Evolutionary conservation across 2,888 invertebrate species (phyloP), one percentile per base, ranked within the genome.

Genomic region (Latheticus oryzae): DNA sequence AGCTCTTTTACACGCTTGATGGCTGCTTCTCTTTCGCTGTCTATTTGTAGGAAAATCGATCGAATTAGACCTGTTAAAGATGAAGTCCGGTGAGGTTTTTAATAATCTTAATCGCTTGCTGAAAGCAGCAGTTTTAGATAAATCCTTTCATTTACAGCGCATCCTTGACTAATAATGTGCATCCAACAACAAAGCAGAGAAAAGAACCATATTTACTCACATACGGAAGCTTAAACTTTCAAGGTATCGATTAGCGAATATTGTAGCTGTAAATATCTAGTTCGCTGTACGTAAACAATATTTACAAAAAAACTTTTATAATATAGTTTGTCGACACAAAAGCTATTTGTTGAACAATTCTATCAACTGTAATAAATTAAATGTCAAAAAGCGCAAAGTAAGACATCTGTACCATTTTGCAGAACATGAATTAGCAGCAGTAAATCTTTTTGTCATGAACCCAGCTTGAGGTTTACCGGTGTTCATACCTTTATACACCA

Each of bases 1-100:
- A 52, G 67, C 66, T 66, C 70, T 72, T 72, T 74, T 73, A 73
- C 64, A 67, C 71, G 74, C 72, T 75, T 73, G 73, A 73, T 72
- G 72, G 58, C 33, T 47, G 15, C 67, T 63, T 62, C 64, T 66
- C 61, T 55, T 38, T 24, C 59, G 55, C 57, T 55, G 48, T 33
- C 33, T 23, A 21, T 35, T 48, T 62, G 50, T 56, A 56, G 60
- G 43, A 35, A 61, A 63, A 61, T 65, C 58, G 57, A 63, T 63
- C 55, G 40, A 2, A 40, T 37, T 50, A 50, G 37, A 50, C 35
- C 23, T 23, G 50, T 50, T 50, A 50, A 38, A 30, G 37, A 51
- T 30, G 28, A 38, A 32, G 54, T 51, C 51, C 37, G 9, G 57
- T 30, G 28, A 12, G 26, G 12, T 58, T 64, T 66, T 65, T 65